These are phyloP conservation scores for Erebia ligea DNA, from an alignment of 2,888 invertebrate genomes.

Conservation along the genomic window DNA sequence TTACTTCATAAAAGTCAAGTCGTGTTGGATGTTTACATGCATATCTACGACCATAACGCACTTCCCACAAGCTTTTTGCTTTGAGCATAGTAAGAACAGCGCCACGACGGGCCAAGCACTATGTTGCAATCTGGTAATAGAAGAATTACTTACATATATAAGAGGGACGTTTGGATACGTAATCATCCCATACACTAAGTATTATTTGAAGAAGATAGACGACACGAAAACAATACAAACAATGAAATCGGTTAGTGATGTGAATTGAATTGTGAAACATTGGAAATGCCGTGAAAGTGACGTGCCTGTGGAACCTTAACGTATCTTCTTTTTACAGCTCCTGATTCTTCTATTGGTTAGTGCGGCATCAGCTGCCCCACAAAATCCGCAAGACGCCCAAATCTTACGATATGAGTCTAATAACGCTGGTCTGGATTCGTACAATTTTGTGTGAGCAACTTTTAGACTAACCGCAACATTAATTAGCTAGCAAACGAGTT, in stretches of 20 bases:
- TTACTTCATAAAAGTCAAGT: constrained; percentile 63
- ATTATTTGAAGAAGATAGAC: constrained; percentile 64
- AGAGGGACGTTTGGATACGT: constrained; percentile 69
- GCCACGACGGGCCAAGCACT: constrained; percentile 51
- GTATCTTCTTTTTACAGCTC: constrained; percentile 68
- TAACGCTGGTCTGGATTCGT: constrained; percentile 83
- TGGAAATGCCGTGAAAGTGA: constrained; percentile 33
- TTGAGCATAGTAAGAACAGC: constrained; percentile 56
- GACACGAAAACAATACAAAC: constrained; percentile 53
- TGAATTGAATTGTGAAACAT: constrained; percentile 48
- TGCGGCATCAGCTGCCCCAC: constrained; percentile 66
- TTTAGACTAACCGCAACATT: constrained; percentile 10
- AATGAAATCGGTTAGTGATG: constrained; percentile 76
- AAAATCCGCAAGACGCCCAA: constrained; percentile 79
- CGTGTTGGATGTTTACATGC: constrained; percentile 60
- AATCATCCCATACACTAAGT: constrained; percentile 70
- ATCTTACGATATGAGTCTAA: constrained; percentile 84
- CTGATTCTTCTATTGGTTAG: constrained; percentile 61
- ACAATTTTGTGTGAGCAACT: constrained; percentile 80
- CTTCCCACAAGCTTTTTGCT: constrained; percentile 44
- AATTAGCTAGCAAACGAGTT: constrained; percentile 3
- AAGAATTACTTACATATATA: constrained; percentile 75
- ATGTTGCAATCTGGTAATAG: constrained; percentile 74
- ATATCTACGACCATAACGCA: constrained; percentile 4
- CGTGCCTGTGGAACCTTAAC: not conserved